Percentiles rank a stretch among this genome's conserved stretches.
Conservation (phyloP, 2,888 invertebrate species). For the Loripinus fragilis region DNA sequence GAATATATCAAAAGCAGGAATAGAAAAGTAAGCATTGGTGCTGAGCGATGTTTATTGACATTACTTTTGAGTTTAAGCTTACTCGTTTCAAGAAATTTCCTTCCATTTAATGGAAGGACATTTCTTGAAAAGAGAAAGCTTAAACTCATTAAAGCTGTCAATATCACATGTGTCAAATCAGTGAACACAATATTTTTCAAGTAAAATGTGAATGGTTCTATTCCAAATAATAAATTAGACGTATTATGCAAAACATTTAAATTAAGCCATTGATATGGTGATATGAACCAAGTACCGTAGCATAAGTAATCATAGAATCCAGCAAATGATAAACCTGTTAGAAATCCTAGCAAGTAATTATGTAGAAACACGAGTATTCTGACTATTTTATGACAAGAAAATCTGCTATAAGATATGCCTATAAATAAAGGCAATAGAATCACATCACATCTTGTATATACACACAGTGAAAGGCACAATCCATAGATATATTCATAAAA, state of each 20-base stretch:
- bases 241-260: slow-evolving; percentile 72
- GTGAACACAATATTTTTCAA: slow-evolving; percentile 20
- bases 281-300: slow-evolving; percentile 70
- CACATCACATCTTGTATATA: slow-evolving; percentile 71
- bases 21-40: neutral
- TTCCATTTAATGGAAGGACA: neutral
- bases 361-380: neutral
- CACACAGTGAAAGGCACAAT: slow-evolving; percentile 51
- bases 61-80: neutral
- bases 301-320: slow-evolving; percentile 66
- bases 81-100: neutral
- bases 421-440: slow-evolving; percentile 53
- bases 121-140: neutral
- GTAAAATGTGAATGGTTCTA: slow-evolving; percentile 27
- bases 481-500: slow-evolving; percentile 27
- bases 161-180: neutral
- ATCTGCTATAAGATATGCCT: neutral
- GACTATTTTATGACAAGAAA: neutral
- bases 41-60: neutral
- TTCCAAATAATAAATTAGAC: slow-evolving; percentile 56
- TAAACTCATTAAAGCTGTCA: neutral
- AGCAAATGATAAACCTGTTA: slow-evolving; percentile 62
- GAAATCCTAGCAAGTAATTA: slow-evolving; percentile 43
- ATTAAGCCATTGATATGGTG: slow-evolving; percentile 74
- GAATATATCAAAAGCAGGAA: slow-evolving; percentile 65